phyloP scores from a whole-genome alignment of 2,888 invertebrate species.

The Meandrusa payeni region DNA sequence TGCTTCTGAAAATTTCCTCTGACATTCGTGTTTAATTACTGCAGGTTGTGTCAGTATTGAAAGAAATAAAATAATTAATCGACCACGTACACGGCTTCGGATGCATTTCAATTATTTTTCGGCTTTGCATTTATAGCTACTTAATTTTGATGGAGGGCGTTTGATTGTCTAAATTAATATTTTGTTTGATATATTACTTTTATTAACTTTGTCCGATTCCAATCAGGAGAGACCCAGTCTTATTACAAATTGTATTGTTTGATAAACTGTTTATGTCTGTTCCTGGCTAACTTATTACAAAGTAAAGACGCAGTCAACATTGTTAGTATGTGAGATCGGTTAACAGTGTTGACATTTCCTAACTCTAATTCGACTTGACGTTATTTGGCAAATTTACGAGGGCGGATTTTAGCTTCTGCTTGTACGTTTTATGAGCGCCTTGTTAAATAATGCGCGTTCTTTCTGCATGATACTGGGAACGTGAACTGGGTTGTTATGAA shows the following conservation, averaged over 20 bases:
- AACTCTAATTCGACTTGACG: slow-evolving; percentile 14
- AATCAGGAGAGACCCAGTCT: slow-evolving; percentile 7
- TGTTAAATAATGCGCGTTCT: slow-evolving; percentile 64
- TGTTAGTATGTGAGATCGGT: slow-evolving; percentile 4
- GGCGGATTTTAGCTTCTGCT: slow-evolving; percentile 39
- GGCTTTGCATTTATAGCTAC: slow-evolving; percentile 39
- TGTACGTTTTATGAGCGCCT: slow-evolving; percentile 53
- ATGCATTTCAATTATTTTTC: slow-evolving; percentile 48
- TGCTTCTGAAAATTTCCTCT: slow-evolving; percentile 6
- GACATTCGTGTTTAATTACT: slow-evolving; percentile 12
- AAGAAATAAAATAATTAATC: slow-evolving; percentile 7
- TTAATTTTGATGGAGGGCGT: slow-evolving; percentile 45
- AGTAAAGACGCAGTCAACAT: neutral
- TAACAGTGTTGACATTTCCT: slow-evolving; percentile 6
- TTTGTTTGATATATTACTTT: slow-evolving; percentile 41
- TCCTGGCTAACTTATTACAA: slow-evolving; percentile 6
- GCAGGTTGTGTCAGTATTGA: neutral
- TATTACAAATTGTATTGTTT: slow-evolving; percentile 5
- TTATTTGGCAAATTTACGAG: slow-evolving; percentile 39
- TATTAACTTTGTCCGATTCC: slow-evolving; percentile 28
- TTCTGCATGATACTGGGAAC: slow-evolving; percentile 50
- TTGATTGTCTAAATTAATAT: slow-evolving; percentile 55
- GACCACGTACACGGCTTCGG: slow-evolving; percentile 28
- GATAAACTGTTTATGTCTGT: slow-evolving; percentile 7
- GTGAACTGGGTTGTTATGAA: slow-evolving; percentile 48